Evolutionary conservation across 2,888 invertebrate genomes (phyloP).

Genomic region (Aricia artaxerxes): DNA sequence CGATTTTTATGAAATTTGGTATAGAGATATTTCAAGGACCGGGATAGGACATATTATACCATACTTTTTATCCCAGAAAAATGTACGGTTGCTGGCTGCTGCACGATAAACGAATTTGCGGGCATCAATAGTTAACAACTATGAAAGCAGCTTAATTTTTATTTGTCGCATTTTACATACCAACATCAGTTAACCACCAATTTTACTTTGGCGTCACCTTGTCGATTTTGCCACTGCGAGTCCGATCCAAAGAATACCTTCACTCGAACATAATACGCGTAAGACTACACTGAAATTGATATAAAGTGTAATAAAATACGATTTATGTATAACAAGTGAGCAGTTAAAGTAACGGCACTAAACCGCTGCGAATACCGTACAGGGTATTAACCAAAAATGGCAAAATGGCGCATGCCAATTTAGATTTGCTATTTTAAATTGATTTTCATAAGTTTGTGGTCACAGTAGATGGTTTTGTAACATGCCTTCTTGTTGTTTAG

Average conservation of each 20-base stretch:
- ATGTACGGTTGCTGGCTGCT: too few species aligned
- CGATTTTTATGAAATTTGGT: too few species aligned
- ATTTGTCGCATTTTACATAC: not conserved
- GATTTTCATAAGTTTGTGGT: not conserved
- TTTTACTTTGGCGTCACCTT: not conserved
- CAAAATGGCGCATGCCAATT: constrained; percentile 51
- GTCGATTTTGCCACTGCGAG: not conserved
- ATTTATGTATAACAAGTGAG: constrained; percentile 42
- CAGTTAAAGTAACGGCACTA: constrained; percentile 69
- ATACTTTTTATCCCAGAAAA: too few species aligned
- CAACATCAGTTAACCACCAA: not conserved
- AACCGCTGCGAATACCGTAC: constrained; percentile 75
- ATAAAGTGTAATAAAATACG: constrained; percentile 34
- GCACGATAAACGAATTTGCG: too few species aligned
- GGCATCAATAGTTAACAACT: not conserved
- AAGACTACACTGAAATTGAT: constrained; percentile 27
- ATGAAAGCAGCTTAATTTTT: not conserved
- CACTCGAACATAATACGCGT: constrained; percentile 29
- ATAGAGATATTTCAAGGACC: too few species aligned
- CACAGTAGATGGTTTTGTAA: not conserved
- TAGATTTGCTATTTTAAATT: constrained; percentile 33
- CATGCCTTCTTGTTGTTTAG: not conserved
- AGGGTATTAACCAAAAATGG: constrained; percentile 61
- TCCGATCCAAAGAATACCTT: constrained; percentile 12
- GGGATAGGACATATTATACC: too few species aligned